These are phyloP conservation scores for Arrhopalites spinosus DNA, from an alignment of 2,888 invertebrate genomes.

Conservation along the genomic window DNA sequence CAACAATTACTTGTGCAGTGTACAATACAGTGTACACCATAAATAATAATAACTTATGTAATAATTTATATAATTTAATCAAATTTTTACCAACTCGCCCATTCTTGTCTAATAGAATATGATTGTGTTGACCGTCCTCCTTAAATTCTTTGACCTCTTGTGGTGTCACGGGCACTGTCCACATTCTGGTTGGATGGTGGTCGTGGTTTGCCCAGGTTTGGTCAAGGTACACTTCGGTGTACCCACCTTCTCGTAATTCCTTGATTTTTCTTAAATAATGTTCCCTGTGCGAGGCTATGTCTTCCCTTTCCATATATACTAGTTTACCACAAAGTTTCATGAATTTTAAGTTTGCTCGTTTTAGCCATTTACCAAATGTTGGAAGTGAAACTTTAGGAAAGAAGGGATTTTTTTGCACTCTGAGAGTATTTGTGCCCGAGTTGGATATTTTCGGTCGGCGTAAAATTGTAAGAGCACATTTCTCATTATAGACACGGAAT, in stretches of 20 bases:
- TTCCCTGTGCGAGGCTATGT: not conserved
- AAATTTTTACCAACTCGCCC: not conserved
- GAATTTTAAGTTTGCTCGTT: not conserved
- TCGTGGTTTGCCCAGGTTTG: constrained; percentile 21
- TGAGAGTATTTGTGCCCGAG: constrained; percentile 12
- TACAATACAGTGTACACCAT: not conserved
- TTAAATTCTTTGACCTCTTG: not conserved
- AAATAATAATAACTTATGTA: too few species aligned
- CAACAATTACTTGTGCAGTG: not conserved
- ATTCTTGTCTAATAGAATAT: not conserved
- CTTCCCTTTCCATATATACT: constrained; percentile 4
- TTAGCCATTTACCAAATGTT: constrained; percentile 7
- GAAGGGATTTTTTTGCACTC: not conserved
- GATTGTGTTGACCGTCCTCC: not conserved
- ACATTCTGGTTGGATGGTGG: not conserved
- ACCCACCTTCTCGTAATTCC: not conserved
- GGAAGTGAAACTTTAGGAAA: not conserved
- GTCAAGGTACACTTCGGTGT: too few species aligned
- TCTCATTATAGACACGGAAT: too few species aligned
- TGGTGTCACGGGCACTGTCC: not conserved
- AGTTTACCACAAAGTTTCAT: too few species aligned
- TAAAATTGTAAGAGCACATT: too few species aligned
- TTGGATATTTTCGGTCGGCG: constrained; percentile 18
- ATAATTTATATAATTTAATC: too few species aligned
- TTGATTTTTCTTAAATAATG: not conserved